Base-by-base conservation (phyloP, 2,113 vertebrate species). In the Pseudolaguvia tuberculata region DNA sequence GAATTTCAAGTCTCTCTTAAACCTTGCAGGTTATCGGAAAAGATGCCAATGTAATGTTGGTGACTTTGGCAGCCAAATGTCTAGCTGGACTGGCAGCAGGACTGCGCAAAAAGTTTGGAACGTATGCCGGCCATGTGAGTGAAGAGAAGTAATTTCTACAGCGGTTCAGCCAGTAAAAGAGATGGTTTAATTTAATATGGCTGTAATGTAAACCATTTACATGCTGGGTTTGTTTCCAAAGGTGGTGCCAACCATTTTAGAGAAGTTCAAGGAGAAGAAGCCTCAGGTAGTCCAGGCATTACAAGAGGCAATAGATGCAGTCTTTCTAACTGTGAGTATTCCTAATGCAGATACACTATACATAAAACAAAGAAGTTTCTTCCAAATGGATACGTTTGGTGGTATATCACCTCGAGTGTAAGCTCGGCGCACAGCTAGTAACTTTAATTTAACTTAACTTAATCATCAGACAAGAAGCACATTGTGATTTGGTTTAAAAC, bases 251-350 rank as follows among this genome's bases (percentile, higher is more conserved):
- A 96, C 97, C 11, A 92, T 99, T 83, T 84, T 99, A 79, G 97
- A 99, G 83, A 99, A 99, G 87, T 99, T 99, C 75, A 99, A 99
- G 81, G 97, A 99, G 84, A 99, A 99, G 88, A 99, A 99, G 70
- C 93, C 92, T 81, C 94, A 95, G 80, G 97, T 99, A 20, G 96
- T 99, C 2, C 96, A 96, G 87, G 93, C 96, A 2, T 87, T 99
- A 73, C 97, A 99, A 78, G 97, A 99, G 80, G 94, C 96, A 25
- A 94, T 99, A 18, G 97, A 99, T 83, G 96, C 96, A 52, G 92
- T 97, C 78, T 99, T 99, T 85, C 93, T 96, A 56, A 97, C 95
- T 8, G 97, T 99, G 83, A 94, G 94, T 91, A 1, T 39, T 23
- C 0, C 78, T 52, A 82, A 56, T 18, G 7, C 3, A 61, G 17